Base-by-base conservation (phyloP, 2,888 invertebrate species). In the Epiblema foenella region DNA sequence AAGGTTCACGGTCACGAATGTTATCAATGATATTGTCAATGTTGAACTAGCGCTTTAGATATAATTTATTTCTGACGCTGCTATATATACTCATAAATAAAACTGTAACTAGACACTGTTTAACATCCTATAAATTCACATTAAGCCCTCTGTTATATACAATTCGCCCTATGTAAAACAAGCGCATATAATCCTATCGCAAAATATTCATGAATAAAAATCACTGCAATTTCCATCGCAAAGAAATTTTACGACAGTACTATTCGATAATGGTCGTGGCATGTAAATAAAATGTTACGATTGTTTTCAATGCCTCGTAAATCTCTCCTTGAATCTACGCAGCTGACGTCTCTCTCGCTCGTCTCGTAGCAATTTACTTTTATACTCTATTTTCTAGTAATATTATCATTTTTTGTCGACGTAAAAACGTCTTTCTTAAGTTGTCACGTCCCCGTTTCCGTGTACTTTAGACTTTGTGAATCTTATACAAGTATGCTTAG, bases 321-420 rank as follows among this genome's bases (percentile, higher is more conserved):
- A 76, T 75, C 70, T 65, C 66, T 56, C 49, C 56, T 60, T 33
- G 71, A 71, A 73, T 74, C 63, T 68, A 65, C 68, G 69, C 76
- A 75, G 74, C 74, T 77, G 75, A 74, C 76, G 73, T 68, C 71
- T 70, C 69, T 75, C 74, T 73, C 72, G 69, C 60, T 73, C 72
- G 69, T 58, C 69, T 72, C 72, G 71, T 62, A 72, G 63, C 65
- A 46, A 58, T 72, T 69, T 76, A 74, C 71, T 67, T 69, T 18
- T 72, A 70, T 65, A 71, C 69, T 68, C 17, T 66, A 33, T 67
- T 62, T 33, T 49, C 39, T 67, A 56, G 20, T 70, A 54, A 54
- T 49, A 66, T 57, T 49, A 39, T 20, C 15, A 64, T 54, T 18
- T 62, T 51, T 71, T 57, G 56, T n/a, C 46, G 24, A 52, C 20